A percentile compares a stretch with the other conserved stretches of the same genome.
Evolutionary conservation across 2,113 vertebrate species (phyloP).

Genomic region (Nipponia nippon): DNA sequence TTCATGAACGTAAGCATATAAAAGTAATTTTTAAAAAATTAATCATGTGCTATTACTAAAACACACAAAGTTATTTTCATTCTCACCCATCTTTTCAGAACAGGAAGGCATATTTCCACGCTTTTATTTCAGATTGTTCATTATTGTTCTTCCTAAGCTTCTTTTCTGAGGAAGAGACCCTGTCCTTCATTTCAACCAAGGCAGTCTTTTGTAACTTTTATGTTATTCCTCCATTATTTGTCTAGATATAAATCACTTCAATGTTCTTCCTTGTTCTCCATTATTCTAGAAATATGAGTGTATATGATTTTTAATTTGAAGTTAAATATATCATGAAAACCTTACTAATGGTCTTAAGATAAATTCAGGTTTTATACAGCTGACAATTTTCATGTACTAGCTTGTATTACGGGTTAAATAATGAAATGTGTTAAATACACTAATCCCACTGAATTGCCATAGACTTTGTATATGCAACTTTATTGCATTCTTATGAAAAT

Average conservation of each 20-base stretch:
- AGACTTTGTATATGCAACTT: background rate
- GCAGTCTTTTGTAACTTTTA: background rate
- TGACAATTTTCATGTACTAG: background rate
- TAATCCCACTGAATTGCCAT: background rate
- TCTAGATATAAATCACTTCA: background rate
- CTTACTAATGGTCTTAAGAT: background rate
- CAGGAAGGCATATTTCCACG: background rate
- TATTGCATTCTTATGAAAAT: background rate
- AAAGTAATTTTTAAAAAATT: background rate
- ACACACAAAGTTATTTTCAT: background rate
- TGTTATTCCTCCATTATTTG: background rate
- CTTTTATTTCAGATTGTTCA: background rate
- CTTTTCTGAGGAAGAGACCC: background rate
- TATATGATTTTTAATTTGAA: background rate
- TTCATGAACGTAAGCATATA: background rate
- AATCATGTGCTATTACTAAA: background rate
- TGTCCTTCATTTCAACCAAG: background rate
- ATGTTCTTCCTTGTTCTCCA: background rate
- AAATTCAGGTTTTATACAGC: background rate
- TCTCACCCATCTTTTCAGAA: background rate
- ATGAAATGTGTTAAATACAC: background rate
- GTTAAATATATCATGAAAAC: background rate
- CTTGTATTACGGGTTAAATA: background rate
- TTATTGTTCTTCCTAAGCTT: background rate
- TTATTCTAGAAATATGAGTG: background rate